Conservation (phyloP, 37 sponge, comb jelly and placozoan genomes). For the Agelas oroides region DNA sequence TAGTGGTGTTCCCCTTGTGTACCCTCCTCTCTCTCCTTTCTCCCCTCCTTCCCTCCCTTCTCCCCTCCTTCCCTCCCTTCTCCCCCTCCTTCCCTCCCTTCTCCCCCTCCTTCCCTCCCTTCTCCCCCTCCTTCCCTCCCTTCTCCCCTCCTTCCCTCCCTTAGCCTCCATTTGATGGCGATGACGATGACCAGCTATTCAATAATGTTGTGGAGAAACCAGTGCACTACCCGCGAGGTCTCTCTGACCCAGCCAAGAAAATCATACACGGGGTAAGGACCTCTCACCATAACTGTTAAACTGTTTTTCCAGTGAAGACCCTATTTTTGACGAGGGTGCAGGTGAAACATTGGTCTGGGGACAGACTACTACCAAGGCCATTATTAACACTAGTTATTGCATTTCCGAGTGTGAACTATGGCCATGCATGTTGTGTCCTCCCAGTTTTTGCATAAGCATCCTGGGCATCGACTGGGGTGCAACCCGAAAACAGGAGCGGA, state of each 20-base stretch:
- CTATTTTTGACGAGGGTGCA: neutral
- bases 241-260: conserved; percentile 80
- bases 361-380: too few relatives aligned
- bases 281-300: too few relatives aligned
- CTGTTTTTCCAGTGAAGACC: neutral
- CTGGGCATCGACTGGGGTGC: conserved; percentile 75
- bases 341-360: too few relatives aligned
- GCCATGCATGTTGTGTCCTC: neutral
- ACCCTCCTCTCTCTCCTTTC: neutral
- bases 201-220: conserved; percentile 84
- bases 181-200: conserved; percentile 96
- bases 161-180: conserved; percentile 98
- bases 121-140: neutral
- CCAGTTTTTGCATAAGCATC: conserved; percentile 83
- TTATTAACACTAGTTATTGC: too few relatives aligned
- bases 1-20: neutral
- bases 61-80: too few relatives aligned
- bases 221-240: conserved; percentile 80
- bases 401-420: too few relatives aligned
- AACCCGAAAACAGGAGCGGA: conserved; percentile 62
- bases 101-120: too few relatives aligned
- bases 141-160: neutral
- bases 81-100: too few relatives aligned
- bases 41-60: neutral
- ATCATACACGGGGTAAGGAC: conserved; percentile 88